These are phyloP conservation scores for Geophilus truncorum DNA, from an alignment of 2,888 invertebrate genomes.

Conservation along the genomic window DNA sequence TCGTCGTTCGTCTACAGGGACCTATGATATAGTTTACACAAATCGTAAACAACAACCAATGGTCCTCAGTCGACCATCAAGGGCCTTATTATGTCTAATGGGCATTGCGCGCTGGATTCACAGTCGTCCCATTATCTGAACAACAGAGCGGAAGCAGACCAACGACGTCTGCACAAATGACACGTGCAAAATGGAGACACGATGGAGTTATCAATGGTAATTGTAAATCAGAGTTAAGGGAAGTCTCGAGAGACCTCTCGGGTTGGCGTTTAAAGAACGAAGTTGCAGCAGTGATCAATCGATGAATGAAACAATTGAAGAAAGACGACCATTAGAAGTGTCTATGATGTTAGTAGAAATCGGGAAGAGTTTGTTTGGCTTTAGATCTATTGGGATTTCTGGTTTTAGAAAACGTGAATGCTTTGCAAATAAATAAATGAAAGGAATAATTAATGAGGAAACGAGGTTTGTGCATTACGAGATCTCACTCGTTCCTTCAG, in stretches of 20 bases:
- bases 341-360: neutral
- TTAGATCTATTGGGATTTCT: neutral
- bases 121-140: neutral
- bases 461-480: constrained; percentile 10
- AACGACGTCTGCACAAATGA: neutral
- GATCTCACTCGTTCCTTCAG: neutral
- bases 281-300: neutral
- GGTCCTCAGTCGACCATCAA: constrained; percentile 12
- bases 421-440: neutral
- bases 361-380: neutral
- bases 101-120: constrained; percentile 9
- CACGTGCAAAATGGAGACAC: neutral
- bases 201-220: neutral
- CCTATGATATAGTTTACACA: constrained; percentile 4
- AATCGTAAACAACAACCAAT: constrained; percentile 14
- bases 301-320: neutral
- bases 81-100: constrained; percentile 24
- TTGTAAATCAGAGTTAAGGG: neutral
- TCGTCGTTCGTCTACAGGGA: neutral
- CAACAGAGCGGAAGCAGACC: neutral
- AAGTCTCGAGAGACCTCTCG: neutral
- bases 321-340: neutral
- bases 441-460: neutral
- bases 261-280: neutral
- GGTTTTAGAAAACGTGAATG: neutral